phyloP scores from a whole-genome alignment of 2,797 vertebrate genomes.

The Crenuchus spilurus region DNA sequence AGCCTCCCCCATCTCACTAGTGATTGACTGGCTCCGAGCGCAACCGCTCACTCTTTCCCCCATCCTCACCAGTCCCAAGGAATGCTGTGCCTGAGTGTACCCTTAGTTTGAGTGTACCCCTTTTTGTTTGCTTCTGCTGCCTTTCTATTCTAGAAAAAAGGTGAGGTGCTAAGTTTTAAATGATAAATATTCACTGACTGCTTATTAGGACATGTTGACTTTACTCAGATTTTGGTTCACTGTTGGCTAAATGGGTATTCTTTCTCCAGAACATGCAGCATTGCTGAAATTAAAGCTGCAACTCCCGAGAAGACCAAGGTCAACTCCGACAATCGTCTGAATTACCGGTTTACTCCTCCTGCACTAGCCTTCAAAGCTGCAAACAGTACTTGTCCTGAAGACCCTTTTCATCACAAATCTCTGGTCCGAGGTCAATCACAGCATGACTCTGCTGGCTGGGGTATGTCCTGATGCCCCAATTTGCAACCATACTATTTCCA shows the following conservation, averaged over 20 bases:
- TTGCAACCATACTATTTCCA: background rate
- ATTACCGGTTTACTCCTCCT: constrained; percentile 24
- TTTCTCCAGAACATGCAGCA: background rate
- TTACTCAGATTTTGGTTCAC: background rate
- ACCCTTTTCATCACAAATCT: constrained; percentile 29
- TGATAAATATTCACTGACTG: background rate
- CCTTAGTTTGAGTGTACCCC: constrained; percentile 40
- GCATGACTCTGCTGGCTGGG: constrained; percentile 11
- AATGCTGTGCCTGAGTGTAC: constrained; percentile 64
- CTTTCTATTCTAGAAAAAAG: constrained; percentile 19
- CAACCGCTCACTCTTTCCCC: constrained; percentile 64
- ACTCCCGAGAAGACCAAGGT: constrained; percentile 18
- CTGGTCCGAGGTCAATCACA: constrained; percentile 39
- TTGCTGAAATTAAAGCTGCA: background rate
- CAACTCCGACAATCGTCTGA: background rate
- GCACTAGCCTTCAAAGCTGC: constrained; percentile 38
- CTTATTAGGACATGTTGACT: background rate
- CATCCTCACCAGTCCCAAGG: constrained; percentile 61
- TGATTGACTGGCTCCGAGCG: constrained; percentile 66
- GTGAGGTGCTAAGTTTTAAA: constrained; percentile 6
- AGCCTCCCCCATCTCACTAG: constrained; percentile 58
- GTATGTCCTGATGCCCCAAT: background rate
- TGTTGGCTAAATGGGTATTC: background rate
- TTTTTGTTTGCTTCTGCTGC: constrained; percentile 17
- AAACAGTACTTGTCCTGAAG: constrained; percentile 21